A percentile compares a stretch with the other conserved stretches of the same genome.
Conservation (phyloP, 2,113 vertebrate genomes). For the Pseudorasbora parva region DNA sequence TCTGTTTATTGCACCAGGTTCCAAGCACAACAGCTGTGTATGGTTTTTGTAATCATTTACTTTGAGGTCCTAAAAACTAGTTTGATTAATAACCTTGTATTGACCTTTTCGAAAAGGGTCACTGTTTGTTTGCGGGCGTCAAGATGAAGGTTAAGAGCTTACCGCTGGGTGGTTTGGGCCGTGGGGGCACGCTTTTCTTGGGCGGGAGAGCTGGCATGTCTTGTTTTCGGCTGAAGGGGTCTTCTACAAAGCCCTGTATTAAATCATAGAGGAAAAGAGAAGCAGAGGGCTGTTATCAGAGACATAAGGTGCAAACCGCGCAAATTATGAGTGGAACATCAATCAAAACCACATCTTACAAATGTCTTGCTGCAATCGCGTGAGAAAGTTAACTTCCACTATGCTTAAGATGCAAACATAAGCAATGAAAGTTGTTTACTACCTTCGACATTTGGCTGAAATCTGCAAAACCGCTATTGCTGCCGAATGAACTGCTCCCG, state of each 20-base stretch:
- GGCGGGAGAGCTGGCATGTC: slow-evolving; percentile 93
- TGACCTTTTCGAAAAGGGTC: background rate
- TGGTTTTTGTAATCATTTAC: slow-evolving; percentile 2
- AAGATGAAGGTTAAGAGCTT: slow-evolving; percentile 66
- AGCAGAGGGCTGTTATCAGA: background rate
- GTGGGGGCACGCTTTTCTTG: slow-evolving; percentile 90
- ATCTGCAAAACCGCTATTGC: slow-evolving; percentile 90
- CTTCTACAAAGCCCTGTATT: slow-evolving; percentile 85
- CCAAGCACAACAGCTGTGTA: background rate
- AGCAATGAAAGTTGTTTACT: slow-evolving; percentile 64
- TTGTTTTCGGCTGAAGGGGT: slow-evolving; percentile 90
- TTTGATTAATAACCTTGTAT: slow-evolving; percentile 2
- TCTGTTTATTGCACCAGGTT: background rate
- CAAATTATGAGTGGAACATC: background rate
- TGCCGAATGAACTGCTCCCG: slow-evolving; percentile 82
- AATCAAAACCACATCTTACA: slow-evolving; percentile 37
- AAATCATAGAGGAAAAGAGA: slow-evolving; percentile 72
- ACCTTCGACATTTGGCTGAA: slow-evolving; percentile 98
- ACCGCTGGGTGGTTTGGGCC: slow-evolving; percentile 96
- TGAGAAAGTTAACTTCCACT: slow-evolving; percentile 2
- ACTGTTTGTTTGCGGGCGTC: background rate
- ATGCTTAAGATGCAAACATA: background rate
- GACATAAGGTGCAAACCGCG: background rate
- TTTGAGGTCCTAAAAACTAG: background rate
- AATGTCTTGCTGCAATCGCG: background rate